Percentiles rank a stretch among this genome's conserved stretches.
These are phyloP conservation scores for Promerops cafer DNA, from an alignment of 2,113 vertebrate genomes.

Conservation along the genomic window DNA sequence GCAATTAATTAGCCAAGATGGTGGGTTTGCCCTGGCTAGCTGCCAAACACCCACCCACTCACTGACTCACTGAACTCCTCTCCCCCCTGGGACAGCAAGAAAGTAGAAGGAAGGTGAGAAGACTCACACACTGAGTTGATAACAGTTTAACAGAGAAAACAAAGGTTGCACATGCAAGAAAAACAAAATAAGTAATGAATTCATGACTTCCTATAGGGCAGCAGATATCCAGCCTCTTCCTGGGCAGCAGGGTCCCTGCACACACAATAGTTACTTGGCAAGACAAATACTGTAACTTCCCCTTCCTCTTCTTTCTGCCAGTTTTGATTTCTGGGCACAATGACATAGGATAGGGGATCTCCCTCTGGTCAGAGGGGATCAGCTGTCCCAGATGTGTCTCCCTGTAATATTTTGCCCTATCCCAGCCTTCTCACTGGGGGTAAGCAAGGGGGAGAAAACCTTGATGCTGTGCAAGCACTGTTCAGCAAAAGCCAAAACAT, in stretches of 20 bases:
- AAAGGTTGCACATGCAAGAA: not conserved
- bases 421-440: not conserved
- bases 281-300: accelerated
- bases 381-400: not conserved
- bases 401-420: not conserved
- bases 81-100: accelerated
- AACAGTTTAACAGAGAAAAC: not conserved
- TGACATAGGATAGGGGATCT: not conserved
- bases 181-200: not conserved
- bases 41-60: not conserved
- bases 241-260: not conserved
- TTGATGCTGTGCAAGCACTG: not conserved
- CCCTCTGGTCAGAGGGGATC: not conserved
- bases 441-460: not conserved
- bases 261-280: not conserved
- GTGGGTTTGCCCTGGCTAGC: not conserved
- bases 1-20: not conserved
- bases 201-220: not conserved
- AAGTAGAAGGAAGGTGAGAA: not conserved
- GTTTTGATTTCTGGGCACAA: not conserved
- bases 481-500: not conserved
- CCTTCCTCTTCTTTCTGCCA: not conserved
- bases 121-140: not conserved
- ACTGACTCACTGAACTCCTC: not conserved
- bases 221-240: not conserved